Conservation (phyloP, 2,888 invertebrate species). For the Cerastis rubricosa region DNA sequence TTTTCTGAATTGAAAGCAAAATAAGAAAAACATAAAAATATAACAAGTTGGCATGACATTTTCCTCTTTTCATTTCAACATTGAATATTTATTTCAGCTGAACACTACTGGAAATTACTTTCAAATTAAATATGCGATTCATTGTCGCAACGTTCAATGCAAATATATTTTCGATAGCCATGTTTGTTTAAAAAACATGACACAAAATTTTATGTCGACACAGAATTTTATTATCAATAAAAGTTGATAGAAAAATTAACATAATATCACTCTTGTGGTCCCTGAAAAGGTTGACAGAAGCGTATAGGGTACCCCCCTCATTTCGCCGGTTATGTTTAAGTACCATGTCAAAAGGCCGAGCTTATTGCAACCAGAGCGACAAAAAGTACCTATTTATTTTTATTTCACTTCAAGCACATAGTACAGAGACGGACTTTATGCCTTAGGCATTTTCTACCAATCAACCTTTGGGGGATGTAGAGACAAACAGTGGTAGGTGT, state of each 20-base stretch:
- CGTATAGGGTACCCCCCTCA: neutral
- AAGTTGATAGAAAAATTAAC: no score
- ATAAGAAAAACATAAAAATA: neutral
- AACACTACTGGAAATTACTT: slow-evolving; percentile 38
- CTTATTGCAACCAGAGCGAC: neutral
- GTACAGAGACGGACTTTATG: no score
- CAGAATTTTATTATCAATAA: neutral
- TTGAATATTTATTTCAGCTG: slow-evolving; percentile 40
- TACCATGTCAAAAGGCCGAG: neutral
- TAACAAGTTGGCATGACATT: neutral
- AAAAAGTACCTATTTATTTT: no score
- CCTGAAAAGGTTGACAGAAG: neutral
- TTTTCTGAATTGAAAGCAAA: slow-evolving; percentile 1
- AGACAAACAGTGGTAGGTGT: no score
- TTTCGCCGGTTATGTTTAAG: neutral
- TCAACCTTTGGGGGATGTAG: no score
- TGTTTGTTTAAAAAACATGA: neutral
- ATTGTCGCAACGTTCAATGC: slow-evolving; percentile 4
- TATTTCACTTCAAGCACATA: no score
- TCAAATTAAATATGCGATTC: slow-evolving; percentile 38
- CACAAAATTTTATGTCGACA: slow-evolving; percentile 1
- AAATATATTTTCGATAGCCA: slow-evolving; percentile 6
- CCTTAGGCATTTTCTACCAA: no score
- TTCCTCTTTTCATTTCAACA: slow-evolving; percentile 10
- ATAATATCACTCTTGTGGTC: neutral